These are phyloP conservation scores for Cyanoliseus patagonus DNA, from an alignment of 2,113 vertebrate species.

Conservation along the genomic window DNA sequence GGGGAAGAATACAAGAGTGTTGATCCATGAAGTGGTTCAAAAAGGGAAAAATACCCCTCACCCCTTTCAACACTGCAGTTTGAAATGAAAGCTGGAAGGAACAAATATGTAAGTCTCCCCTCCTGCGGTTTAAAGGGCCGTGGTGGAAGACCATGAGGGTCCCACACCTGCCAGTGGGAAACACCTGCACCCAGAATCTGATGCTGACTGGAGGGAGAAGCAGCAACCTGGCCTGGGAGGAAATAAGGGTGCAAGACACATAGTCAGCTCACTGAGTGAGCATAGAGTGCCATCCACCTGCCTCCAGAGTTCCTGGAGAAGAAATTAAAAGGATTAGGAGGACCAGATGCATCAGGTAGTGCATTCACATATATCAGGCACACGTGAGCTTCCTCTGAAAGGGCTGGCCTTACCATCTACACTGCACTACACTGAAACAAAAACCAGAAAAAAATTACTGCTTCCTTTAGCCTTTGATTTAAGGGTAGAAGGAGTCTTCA, in stretches of 20 bases:
- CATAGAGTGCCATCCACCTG: background rate
- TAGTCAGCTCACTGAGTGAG: fast-evolving
- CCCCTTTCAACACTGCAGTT: background rate
- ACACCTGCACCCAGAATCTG: background rate
- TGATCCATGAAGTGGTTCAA: background rate
- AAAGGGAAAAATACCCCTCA: background rate
- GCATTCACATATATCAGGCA: background rate
- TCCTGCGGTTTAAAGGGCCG: background rate
- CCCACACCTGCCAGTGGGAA: background rate
- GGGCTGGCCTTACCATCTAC: background rate
- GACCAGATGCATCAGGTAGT: background rate
- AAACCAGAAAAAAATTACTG: background rate
- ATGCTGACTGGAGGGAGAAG: background rate
- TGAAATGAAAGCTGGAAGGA: background rate
- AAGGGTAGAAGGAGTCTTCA: background rate
- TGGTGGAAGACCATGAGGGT: background rate
- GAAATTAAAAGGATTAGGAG: background rate
- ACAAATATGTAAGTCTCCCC: background rate
- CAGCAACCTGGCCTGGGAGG: background rate
- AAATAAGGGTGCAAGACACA: background rate
- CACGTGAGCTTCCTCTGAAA: background rate
- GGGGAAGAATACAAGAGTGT: background rate
- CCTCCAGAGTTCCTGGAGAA: background rate
- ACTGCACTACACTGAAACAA: background rate
- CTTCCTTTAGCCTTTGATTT: background rate